phyloP scores from a whole-genome alignment of 2,113 vertebrate species.

The Hoplias malabaricus region DNA sequence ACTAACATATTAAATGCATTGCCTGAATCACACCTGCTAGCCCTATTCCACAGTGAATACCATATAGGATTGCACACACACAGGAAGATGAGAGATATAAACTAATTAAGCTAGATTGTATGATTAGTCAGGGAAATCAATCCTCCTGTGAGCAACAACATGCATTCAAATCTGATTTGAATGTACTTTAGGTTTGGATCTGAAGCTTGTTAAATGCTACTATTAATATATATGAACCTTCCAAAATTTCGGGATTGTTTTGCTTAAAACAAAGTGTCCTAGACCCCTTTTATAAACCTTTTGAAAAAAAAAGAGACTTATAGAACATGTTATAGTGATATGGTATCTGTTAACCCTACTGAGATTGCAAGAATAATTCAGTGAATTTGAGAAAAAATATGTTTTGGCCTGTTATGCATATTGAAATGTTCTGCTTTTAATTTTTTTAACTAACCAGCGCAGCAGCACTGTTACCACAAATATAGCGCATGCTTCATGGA shows the following conservation, averaged over 20 bases:
- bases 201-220: constrained; percentile 61
- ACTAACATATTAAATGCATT: constrained; percentile 33
- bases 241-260: neutral
- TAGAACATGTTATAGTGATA: no score
- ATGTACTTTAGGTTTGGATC: constrained; percentile 62
- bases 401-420: no score
- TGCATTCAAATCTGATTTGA: constrained; percentile 55
- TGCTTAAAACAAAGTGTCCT: no score
- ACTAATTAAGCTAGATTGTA: constrained; percentile 62
- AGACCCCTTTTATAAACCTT: no score
- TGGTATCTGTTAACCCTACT: no score
- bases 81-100: constrained; percentile 51
- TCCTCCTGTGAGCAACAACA: constrained; percentile 61
- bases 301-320: neutral
- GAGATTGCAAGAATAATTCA: no score
- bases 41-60: constrained; percentile 49
- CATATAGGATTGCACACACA: constrained; percentile 47
- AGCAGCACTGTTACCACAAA: no score
- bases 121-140: constrained; percentile 68
- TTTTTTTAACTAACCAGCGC: no score
- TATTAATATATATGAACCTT: constrained; percentile 69
- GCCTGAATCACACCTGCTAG: constrained; percentile 44
- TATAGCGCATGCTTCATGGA: no score
- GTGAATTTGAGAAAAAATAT: no score
- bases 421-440: no score